Evolutionary conservation across 2,888 invertebrate genomes (phyloP).

Genomic region (Synergus itoensis): DNA sequence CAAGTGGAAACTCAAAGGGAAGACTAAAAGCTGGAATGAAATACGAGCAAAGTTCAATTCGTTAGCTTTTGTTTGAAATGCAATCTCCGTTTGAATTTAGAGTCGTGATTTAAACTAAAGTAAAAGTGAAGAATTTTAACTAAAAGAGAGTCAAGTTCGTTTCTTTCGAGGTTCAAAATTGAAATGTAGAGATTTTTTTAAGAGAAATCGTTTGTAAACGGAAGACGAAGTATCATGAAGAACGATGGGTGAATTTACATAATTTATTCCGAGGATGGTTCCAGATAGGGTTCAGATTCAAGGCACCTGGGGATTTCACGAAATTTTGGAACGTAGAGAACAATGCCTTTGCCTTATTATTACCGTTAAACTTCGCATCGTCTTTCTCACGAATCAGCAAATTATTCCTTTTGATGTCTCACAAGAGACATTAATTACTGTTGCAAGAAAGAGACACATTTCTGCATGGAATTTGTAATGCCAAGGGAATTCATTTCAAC

Average conservation of each 20-base stretch:
- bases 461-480: neutral
- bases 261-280: conserved; percentile 21
- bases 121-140: conserved; percentile 17
- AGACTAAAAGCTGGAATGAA: conserved; percentile 2
- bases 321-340: conserved; percentile 32
- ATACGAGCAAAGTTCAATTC: conserved; percentile 21
- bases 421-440: conserved; percentile 34
- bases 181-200: conserved; percentile 28
- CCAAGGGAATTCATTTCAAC: neutral
- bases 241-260: conserved; percentile 26
- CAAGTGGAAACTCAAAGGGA: neutral
- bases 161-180: conserved; percentile 23
- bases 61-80: conserved; percentile 14
- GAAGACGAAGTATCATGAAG: conserved; percentile 34
- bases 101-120: neutral
- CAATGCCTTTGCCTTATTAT: conserved; percentile 28
- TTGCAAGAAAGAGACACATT: neutral
- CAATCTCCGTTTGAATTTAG: neutral
- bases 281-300: conserved; percentile 9
- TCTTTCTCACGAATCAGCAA: conserved; percentile 22
- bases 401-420: conserved; percentile 34
- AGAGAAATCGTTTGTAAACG: conserved; percentile 33
- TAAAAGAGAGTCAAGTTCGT: conserved; percentile 16
- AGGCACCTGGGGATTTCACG: conserved; percentile 1
- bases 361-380: conserved; percentile 11